Base-by-base conservation (phyloP, 2,888 invertebrate species). In the Chloromyia formosa region DNA sequence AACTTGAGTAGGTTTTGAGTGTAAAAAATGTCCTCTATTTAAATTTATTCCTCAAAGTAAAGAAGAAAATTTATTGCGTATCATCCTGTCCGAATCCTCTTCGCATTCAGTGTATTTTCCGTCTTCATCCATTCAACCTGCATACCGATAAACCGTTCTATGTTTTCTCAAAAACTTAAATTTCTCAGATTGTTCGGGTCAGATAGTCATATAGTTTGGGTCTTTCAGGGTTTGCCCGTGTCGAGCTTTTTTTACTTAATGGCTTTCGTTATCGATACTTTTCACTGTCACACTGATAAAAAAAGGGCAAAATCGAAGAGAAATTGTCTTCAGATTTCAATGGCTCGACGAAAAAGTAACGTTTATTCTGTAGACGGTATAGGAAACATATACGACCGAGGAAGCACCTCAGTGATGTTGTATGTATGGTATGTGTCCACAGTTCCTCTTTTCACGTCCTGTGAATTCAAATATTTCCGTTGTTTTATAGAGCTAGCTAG, bases 221-320 rank as follows among this genome's bases (percentile, higher is more conserved):
- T 54, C 54, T 54, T 69, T 69, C 54, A 2, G 23, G 23, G 49
- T 53, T 53, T 53, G 5, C 49, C 16, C 49, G 27, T n/a, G 16
- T 49, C 12, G 16, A 49, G 49, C 49, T 49, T 49, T 35, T n/a
- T 49, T 49, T 49, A 22, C 23, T 69, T 69, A 69, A 69, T 69
- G 53, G 68, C 18, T 54, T 69, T 27, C 53, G 54, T 69, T 69
- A 69, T 69, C 68, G 68, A 54, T 69, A 69, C 68, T 69, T 54
- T 53, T 69, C 35, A 53, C 53, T 69, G 68, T 69, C 49, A 49
- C 49, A 49, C 49, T 49, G 49, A 49, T 49, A 49, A 49, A 49
- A 49, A 49, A 49, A 42, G 12, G 12, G 49, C 49, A 49, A 54
- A 69, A 27, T 22, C 10, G 53, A 49, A 23, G 23, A 53, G 54